Evolutionary conservation across 2,888 invertebrate species (phyloP).

Genomic region (Branchellion lobata): DNA sequence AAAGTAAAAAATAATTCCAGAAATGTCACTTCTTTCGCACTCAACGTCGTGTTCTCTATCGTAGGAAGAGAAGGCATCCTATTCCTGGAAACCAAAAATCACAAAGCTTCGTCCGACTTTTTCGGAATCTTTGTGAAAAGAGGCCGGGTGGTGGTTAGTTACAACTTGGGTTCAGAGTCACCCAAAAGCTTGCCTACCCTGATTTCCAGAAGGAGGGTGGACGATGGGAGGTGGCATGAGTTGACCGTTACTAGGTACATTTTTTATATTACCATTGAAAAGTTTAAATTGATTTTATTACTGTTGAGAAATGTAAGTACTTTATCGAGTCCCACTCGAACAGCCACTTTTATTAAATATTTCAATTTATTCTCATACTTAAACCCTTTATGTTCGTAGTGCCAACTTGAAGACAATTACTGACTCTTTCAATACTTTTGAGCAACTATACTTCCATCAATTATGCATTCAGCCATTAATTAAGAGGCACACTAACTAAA

Average conservation of each 20-base stretch:
- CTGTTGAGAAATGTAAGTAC: background rate
- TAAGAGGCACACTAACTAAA: too few relatives aligned
- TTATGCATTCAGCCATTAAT: too few relatives aligned
- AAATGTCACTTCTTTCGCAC: background rate
- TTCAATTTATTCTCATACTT: too few relatives aligned
- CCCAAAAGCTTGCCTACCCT: slow-evolving; percentile 20
- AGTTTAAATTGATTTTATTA: background rate
- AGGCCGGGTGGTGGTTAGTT: slow-evolving; percentile 30
- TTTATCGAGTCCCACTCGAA: background rate
- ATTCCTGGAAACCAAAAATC: slow-evolving; percentile 23
- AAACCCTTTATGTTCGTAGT: too few relatives aligned
- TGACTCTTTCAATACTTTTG: too few relatives aligned
- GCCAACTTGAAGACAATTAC: too few relatives aligned
- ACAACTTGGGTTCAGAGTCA: slow-evolving; percentile 39
- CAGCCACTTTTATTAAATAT: background rate
- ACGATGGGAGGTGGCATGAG: slow-evolving; percentile 19
- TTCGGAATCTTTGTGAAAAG: slow-evolving; percentile 1
- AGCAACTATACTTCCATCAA: too few relatives aligned
- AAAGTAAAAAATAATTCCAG: too few relatives aligned
- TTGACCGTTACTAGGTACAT: slow-evolving; percentile 23
- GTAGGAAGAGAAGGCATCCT: slow-evolving; percentile 14
- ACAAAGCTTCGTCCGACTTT: slow-evolving; percentile 10
- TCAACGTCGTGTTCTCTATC: slow-evolving; percentile 26
- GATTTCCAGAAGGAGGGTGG: background rate
- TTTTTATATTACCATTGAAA: background rate